Conservation (phyloP, 2,888 invertebrate genomes). For the Phlogophora meticulosa region DNA sequence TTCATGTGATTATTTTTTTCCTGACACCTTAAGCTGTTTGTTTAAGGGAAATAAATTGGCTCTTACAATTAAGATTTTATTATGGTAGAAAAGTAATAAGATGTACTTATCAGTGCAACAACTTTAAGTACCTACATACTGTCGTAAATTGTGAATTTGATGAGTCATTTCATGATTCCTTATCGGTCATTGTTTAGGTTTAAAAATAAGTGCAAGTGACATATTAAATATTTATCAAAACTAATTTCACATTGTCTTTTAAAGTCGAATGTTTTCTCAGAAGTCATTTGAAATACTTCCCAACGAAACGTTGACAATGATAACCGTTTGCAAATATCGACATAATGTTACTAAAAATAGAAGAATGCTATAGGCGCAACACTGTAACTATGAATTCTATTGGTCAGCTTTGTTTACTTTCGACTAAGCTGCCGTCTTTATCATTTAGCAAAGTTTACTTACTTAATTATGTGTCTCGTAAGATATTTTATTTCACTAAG, state of each 20-base stretch:
- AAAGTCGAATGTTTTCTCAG: not conserved
- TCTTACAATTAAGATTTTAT: not conserved
- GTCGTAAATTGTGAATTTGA: slow-evolving; percentile 3
- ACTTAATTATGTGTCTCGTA: not conserved
- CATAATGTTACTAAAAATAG: not conserved
- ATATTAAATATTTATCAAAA: not conserved
- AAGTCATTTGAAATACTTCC: not conserved
- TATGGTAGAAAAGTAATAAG: not conserved
- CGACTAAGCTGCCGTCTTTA: slow-evolving; percentile 13
- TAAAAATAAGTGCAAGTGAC: not conserved
- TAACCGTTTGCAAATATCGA: not conserved
- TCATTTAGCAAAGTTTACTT: not conserved
- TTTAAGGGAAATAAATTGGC: not conserved
- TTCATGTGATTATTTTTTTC: not conserved
- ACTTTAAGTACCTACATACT: not conserved
- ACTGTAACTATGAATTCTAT: slow-evolving; percentile 10
- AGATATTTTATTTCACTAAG: slow-evolving; percentile 6
- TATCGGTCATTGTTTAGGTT: slow-evolving; percentile 2
- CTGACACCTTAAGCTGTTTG: too few species aligned
- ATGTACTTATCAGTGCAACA: not conserved
- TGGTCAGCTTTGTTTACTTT: slow-evolving; percentile 35
- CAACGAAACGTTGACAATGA: not conserved
- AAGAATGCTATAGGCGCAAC: not conserved
- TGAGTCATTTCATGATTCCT: not conserved
- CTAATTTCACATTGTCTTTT: not conserved